phyloP scores from a whole-genome alignment of 2,113 vertebrate species.

The Carollia perspicillata region DNA sequence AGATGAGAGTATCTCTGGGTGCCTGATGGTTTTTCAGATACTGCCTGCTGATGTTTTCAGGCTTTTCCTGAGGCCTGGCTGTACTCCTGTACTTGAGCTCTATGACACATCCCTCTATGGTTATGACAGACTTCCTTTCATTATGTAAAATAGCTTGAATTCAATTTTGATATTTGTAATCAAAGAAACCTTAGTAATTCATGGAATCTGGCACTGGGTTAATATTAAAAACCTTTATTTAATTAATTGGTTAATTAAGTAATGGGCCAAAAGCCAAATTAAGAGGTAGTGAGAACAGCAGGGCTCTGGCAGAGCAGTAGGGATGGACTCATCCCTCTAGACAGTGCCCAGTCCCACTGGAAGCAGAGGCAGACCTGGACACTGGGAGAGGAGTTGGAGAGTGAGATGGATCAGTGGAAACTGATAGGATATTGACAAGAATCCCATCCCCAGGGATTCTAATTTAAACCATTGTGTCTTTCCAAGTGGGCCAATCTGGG shows the following conservation, averaged over 20 bases:
- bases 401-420: neutral
- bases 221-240: neutral
- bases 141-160: neutral
- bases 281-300: neutral
- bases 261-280: neutral
- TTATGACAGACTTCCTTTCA: neutral
- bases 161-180: slow-evolving; percentile 27
- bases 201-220: neutral
- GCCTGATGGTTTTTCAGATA: neutral
- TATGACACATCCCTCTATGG: neutral
- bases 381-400: neutral
- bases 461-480: neutral
- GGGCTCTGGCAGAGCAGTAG: neutral
- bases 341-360: neutral
- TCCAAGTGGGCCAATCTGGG: neutral
- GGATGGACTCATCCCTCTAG: neutral
- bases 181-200: neutral
- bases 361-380: neutral
- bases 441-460: neutral
- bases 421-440: neutral
- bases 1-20: neutral
- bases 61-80: neutral
- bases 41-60: neutral
- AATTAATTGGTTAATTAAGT: slow-evolving; percentile 3
- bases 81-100: neutral